Base-by-base conservation (phyloP, 2,113 vertebrate genomes). In the Sapayoa aenigma region DNA sequence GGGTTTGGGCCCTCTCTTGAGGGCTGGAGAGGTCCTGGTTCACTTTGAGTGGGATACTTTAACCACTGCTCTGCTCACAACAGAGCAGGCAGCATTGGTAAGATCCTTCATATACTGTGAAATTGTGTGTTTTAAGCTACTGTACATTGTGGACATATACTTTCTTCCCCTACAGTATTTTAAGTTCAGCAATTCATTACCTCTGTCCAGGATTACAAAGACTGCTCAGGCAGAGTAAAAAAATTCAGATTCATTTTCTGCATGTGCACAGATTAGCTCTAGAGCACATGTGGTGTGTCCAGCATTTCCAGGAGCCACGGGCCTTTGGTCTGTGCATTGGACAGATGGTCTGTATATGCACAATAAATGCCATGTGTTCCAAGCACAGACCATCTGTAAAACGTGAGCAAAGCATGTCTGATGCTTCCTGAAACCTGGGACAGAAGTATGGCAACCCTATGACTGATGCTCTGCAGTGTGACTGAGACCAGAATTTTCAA, bases 351-450 rank as follows among this genome's bases (percentile, higher is more conserved):
- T 77, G 35, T 93, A 71, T 14, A 79, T 71, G 87, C 82, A 88
- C 90, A 90, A 71, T 94, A 81, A 91, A 91, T 77, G 72, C 87
- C 88, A 90, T 60, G 85, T 92, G 91, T 91, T 93, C 81, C 58
- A 59, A 69, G 81, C 67, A 67, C 50, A 90, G 67, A 71, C 86
- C 95, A 60, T 91, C 95, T 95, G 91, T 89, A 85, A 84, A 93
- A 86, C 0, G 0, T 53, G 75, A 80, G 65, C 86, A 71, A 27
- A 84, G 20, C 68, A 55, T 88, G 42, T 77, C 47, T 88, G 75
- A 86, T 71, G 55, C 76, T 94, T 92, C 91, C 72, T 86, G 94
- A 78, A 90, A 81, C 79, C 76, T 89, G 86, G 80, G 69, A 78
- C 68, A 84, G 86, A 92, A 93, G 84, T 94, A 75, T 31, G 92